Conservation (phyloP, 2,888 invertebrate species). For the Drosophila trichaetosa region DNA sequence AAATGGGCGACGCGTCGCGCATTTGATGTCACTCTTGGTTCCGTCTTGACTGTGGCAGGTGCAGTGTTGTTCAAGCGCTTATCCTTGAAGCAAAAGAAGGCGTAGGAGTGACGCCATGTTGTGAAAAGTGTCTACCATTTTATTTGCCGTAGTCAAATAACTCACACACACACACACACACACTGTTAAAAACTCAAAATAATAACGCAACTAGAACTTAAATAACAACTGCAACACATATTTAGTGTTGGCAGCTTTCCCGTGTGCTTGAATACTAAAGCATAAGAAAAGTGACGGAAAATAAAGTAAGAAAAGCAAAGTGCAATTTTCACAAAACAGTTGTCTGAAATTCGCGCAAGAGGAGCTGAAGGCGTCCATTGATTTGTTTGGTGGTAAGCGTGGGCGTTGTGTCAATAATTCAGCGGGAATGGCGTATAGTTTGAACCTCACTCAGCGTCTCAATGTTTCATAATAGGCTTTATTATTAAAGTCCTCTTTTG, state of each 20-base stretch:
- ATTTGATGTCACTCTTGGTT: conserved; percentile 68
- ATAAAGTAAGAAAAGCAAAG: conserved; percentile 19
- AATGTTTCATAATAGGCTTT: conserved; percentile 32
- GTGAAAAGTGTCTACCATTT: conserved; percentile 74
- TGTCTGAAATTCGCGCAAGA: conserved; percentile 2
- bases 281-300: not conserved
- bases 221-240: conserved; percentile 37
- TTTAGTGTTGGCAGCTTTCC: conserved; percentile 11
- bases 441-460: conserved; percentile 11
- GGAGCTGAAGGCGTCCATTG: conserved; percentile 45
- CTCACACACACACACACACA: conserved; percentile 7
- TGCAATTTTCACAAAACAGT: conserved; percentile 34
- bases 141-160: conserved; percentile 45
- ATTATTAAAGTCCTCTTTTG: conserved; percentile 28
- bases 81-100: conserved; percentile 46
- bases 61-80: conserved; percentile 34
- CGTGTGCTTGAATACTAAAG: conserved; percentile 7
- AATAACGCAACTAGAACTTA: conserved; percentile 26
- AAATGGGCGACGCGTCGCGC: conserved; percentile 50
- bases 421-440: conserved; percentile 13
- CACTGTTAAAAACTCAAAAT: conserved; percentile 1
- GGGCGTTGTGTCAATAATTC: conserved; percentile 61
- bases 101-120: conserved; percentile 78
- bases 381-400: conserved; percentile 68
- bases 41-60: conserved; percentile 65